Base-by-base conservation (phyloP, 2,888 invertebrate species). In the Bursaphelenchus okinawaensis region DNA sequence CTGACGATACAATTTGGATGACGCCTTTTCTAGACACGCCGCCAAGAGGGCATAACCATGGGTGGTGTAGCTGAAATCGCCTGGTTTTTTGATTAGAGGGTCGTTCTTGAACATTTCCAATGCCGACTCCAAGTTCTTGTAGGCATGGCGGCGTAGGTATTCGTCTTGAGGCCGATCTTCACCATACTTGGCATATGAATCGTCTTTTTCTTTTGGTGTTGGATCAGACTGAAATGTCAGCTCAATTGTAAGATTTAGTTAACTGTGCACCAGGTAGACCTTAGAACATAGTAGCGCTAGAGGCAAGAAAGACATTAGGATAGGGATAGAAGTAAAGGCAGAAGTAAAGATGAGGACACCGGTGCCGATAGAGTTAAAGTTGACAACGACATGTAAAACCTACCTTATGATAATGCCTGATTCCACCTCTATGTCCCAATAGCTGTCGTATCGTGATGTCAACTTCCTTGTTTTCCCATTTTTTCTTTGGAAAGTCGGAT, bases 41-140 rank as follows among this genome's bases (percentile, higher is more conserved):
- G 86, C 85, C 2, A 87, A 76, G 52, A 88, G 79, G 0, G 87
- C 87, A 82, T 83, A 87, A 0, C 86, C 87, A 78, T 86, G 86
- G 0, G 87, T 87, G 9, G 87, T 85, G 76, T 88, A 88, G 19
- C 83, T 70, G 74, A 75, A 80, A 22, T 68, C 72, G 9, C 72
- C 73, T 74, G 87, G 87, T 68, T 84, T 83, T 67, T 82, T 82
- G 22, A 86, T 75, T 0, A 88, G 79, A 9, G 85, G 84, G 75
- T 88, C 87, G 78, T 87, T 82, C 75, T 86, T 84, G 77, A 88
- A 88, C 22, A 87, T 67, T 28, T 83, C 76, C 63, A 88, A 71
- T 0, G 87, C 80, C 16, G 86, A 84, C 22, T 79, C 72, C 0
- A 85, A 77, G 22, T 74, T 75, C 1, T 79, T 71, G 75, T 79